Percentiles rank a stretch among this genome's conserved stretches.
Conservation (phyloP, 2,113 vertebrate species). For the Halichoeres trimaculatus region DNA sequence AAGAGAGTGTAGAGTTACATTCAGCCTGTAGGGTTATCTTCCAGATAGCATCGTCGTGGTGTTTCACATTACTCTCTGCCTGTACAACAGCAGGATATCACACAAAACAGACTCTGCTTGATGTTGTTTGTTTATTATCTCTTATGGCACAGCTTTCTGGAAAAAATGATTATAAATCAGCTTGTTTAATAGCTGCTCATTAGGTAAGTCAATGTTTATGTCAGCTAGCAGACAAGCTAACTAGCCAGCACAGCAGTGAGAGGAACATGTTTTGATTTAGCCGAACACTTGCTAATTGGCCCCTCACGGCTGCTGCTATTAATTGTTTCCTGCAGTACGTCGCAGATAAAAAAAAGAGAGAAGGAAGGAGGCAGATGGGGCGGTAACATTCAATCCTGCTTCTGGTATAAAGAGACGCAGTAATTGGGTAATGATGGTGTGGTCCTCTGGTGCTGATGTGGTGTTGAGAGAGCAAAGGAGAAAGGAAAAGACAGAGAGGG, state of each 20-base stretch:
- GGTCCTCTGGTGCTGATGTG: slow-evolving; percentile 73
- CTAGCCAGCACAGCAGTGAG: slow-evolving; percentile 21
- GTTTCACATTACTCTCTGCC: slow-evolving; percentile 19
- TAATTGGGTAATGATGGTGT: slow-evolving; percentile 76
- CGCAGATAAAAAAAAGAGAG: slow-evolving; percentile 20
- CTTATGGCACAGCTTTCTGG: background rate
- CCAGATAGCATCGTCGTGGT: slow-evolving; percentile 71
- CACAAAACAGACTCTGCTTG: slow-evolving; percentile 5
- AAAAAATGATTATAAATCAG: slow-evolving; percentile 13
- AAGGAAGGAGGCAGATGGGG: slow-evolving; percentile 56
- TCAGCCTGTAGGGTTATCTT: slow-evolving; percentile 73
- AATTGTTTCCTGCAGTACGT: slow-evolving; percentile 70
- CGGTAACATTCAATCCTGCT: slow-evolving; percentile 55
- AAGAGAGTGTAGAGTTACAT: slow-evolving; percentile 68
- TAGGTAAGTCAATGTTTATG: slow-evolving; percentile 49
- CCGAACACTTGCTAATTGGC: slow-evolving; percentile 73
- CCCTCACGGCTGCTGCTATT: slow-evolving; percentile 63
- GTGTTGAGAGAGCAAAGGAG: slow-evolving; percentile 72
- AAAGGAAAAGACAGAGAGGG: slow-evolving; percentile 64
- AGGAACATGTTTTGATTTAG: slow-evolving; percentile 70
- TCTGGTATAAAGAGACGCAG: slow-evolving; percentile 52
- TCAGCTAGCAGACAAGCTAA: slow-evolving; percentile 26
- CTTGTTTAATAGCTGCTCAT: slow-evolving; percentile 38
- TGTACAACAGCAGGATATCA: slow-evolving; percentile 10
- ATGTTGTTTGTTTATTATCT: background rate